Evolutionary conservation across 2,797 vertebrate genomes (phyloP), one percentile per base, ranked within the genome.

Genomic region (Lepilemur septentrionalis): DNA sequence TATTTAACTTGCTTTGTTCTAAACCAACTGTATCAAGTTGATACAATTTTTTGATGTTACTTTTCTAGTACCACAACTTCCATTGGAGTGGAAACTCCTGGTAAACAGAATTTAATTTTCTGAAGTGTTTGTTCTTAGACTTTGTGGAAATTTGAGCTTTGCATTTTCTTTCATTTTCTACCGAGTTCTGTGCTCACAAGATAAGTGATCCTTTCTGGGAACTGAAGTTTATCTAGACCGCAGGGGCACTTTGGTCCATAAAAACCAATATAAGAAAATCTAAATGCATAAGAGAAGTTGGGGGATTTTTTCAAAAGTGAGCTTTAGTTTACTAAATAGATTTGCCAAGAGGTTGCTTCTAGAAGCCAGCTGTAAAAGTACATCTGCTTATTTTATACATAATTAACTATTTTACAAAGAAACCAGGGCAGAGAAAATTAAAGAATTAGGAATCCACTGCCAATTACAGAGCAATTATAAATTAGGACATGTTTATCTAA

Each of bases 1-100:
- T 80, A 72, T 50, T 96, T 96, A 88, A 82, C 88, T 94, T 59
- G 43, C 46, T 92, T 96, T 97, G 63, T 84, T 97, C 69, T 93
- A 96, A 95, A 76, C 48, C 89, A 87, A 12, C 65, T 93, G 48
- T 86, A 89, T 91, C 78, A 72, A 83, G 57, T 85, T 91, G 52
- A 85, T 82, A 41, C 0, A 84, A 89, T 86, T 95, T 92, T 89
- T 30, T 20, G 73, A 89, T 63, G 59, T 50, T 81, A 48, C 46
- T 83, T 93, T 94, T 81, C 80, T 88, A 84, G 52, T 52, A 41
- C 30, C 28, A 59, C 30, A 93, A 91, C 18, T 93, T 75, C 78
- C 65, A 32, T 84, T 73, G 85, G 57, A 91, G 63, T 92, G 32
- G 85, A 96, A 97, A 94, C 14, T 14, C 67, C 80, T 89, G 61